Evolutionary conservation across 1,140 invertebrate genomes (phyloP), one percentile per base, ranked within the genome.

Genomic region (Drosophila insularis): DNA sequence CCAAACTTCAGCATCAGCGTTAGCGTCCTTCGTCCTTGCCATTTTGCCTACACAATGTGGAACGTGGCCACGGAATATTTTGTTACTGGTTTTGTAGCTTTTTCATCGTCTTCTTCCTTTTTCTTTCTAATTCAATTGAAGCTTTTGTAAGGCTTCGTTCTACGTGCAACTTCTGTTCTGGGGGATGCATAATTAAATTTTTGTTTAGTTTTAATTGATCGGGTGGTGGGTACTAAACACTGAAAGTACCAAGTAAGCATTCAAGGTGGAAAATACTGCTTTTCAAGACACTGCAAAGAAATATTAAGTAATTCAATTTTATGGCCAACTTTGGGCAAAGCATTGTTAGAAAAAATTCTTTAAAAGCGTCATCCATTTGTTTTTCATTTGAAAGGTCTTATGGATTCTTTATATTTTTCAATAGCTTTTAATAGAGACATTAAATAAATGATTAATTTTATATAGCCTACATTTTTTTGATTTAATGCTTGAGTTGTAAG

Each of bases 151-250:
- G 58, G 62, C 63, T 54, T 64, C 46, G 40, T 21, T 50, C 59
- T 78, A 39, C 70, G 64, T 80, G 70, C 55, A 70, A 61, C 74
- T 72, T 78, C 71, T 67, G 62, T 71, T 37, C 40, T 5, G n/a
- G 40, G 23, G 46, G 78, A 58, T 89, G 81, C 78, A 89, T 90
- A 90, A 90, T 90, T 90, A 85, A 89, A 90, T 90, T 90, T 89
- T 85, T 90, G 89, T 90, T 89, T 85, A 80, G 78, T 89, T 90
- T 89, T 90, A 90, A 90, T 90, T 90, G 89, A 64, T 71, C 70
- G 68, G 89, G 76, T 75, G 70, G 64, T 37, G 32, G 53, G 17
- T 39, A 54, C 11, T 31, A 32, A 60, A 21, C 5, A 17, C 23
- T 5, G 40, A 23, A 27, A 27, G 53, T 55, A 23, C 21, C 21